Evolutionary conservation across 2,888 invertebrate species (phyloP).

Genomic region (Operophtera brumata): DNA sequence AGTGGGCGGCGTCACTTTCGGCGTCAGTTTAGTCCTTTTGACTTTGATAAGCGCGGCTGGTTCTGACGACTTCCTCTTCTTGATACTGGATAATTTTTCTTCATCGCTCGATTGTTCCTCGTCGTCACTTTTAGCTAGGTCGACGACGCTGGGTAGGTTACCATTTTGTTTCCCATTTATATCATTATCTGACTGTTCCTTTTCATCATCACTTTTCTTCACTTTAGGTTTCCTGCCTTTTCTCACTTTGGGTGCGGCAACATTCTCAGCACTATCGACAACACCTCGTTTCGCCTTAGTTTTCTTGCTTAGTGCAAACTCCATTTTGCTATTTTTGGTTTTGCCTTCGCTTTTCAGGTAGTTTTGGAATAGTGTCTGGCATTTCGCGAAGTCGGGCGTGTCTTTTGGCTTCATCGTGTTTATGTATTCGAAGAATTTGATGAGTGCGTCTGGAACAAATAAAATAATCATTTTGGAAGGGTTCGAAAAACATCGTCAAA

Average conservation of each 20-base stretch:
- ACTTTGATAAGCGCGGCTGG: constrained; percentile 54
- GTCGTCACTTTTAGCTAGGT: constrained; percentile 35
- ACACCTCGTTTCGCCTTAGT: constrained; percentile 38
- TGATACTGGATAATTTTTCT: constrained; percentile 36
- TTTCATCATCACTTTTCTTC: constrained; percentile 37
- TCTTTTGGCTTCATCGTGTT: constrained; percentile 85
- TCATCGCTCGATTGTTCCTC: constrained; percentile 9
- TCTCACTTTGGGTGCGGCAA: constrained; percentile 29
- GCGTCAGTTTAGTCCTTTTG: constrained; percentile 59
- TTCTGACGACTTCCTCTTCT: constrained; percentile 59
- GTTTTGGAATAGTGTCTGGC: constrained; percentile 82
- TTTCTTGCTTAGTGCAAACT: constrained; percentile 66
- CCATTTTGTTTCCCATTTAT: constrained; percentile 1
- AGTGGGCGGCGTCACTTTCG: constrained; percentile 64
- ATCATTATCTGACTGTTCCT: constrained; percentile 8
- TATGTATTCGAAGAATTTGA: constrained; percentile 85
- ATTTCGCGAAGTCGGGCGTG: constrained; percentile 86
- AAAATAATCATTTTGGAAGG: not conserved
- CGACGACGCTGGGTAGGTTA: constrained; percentile 28
- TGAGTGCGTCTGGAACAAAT: constrained; percentile 78
- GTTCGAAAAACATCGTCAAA: too few relatives aligned
- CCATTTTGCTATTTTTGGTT: constrained; percentile 79
- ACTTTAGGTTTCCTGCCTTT: constrained; percentile 33
- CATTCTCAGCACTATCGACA: constrained; percentile 29
- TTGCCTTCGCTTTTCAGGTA: constrained; percentile 84